phyloP scores from a whole-genome alignment of 2,797 vertebrate genomes.

The Phoxinus dragarum region DNA sequence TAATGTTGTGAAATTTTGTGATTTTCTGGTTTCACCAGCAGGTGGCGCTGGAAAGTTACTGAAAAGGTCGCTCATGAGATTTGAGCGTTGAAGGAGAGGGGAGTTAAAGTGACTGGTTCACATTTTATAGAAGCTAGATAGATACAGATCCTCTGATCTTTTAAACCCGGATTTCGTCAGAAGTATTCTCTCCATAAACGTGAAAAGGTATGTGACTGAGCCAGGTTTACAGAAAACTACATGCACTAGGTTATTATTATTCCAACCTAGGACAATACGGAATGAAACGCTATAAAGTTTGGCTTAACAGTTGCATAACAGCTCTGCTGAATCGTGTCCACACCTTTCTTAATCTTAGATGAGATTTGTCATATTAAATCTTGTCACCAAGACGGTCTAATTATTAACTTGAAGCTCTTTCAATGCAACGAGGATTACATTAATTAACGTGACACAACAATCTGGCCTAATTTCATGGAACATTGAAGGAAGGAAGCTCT shows the following conservation, averaged over 20 bases:
- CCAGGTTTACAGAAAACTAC: neutral
- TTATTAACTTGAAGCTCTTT: conserved; percentile 61
- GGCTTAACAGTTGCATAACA: neutral
- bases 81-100: neutral
- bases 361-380: conserved; percentile 41
- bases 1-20: neutral
- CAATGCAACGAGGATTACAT: conserved; percentile 56
- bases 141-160: too few species aligned
- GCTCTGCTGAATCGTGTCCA: neutral
- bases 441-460: conserved; percentile 63
- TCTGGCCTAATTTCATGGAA: conserved; percentile 67
- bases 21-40: neutral
- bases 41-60: conserved; percentile 10
- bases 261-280: too few species aligned
- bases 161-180: neutral
- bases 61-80: neutral
- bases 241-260: too few species aligned
- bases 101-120: neutral
- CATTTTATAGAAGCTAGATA: neutral
- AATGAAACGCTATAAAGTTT: neutral
- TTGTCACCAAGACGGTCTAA: conserved; percentile 51
- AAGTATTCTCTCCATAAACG: neutral
- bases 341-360: conserved; percentile 34
- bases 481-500: conserved; percentile 54
- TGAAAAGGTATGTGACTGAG: neutral